These are phyloP conservation scores for Furcula furcula DNA, from an alignment of 2,888 invertebrate species.

Conservation along the genomic window DNA sequence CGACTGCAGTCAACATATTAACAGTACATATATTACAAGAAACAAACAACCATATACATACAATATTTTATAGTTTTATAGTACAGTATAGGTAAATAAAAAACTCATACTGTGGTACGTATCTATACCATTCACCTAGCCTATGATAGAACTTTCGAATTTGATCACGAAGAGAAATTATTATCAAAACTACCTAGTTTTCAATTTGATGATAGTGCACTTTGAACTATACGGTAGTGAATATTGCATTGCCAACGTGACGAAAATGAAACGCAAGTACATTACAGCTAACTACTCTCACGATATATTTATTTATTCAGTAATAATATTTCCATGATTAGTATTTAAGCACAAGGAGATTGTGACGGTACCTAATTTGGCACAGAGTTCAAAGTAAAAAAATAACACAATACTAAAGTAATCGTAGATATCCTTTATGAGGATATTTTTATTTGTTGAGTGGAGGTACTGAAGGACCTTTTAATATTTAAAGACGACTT, in stretches of 20 bases:
- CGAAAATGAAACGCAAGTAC: conserved; percentile 66
- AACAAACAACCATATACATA: conserved; percentile 40
- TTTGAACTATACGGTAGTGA: conserved; percentile 74
- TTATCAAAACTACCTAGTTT: conserved; percentile 79
- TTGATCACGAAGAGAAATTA: conserved; percentile 80
- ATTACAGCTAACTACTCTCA: conserved; percentile 75
- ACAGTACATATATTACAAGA: conserved; percentile 40
- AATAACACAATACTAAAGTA: conserved; percentile 18
- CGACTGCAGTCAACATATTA: conserved; percentile 33
- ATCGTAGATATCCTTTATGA: conserved; percentile 22
- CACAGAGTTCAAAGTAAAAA: conserved; percentile 52
- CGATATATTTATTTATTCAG: conserved; percentile 60
- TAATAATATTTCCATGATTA: conserved; percentile 54
- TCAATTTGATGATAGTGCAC: conserved; percentile 70
- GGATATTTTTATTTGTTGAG: conserved; percentile 6
- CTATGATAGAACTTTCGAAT: conserved; percentile 80
- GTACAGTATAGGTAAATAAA: conserved; percentile 51
- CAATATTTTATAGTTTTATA: conserved; percentile 35
- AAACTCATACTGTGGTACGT: conserved; percentile 49
- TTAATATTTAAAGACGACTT: conserved; percentile 1
- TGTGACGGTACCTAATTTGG: conserved; percentile 66
- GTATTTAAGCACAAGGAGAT: conserved; percentile 39
- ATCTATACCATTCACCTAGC: conserved; percentile 77
- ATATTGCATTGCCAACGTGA: conserved; percentile 65
- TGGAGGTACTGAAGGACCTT: conserved; percentile 7